Evolutionary conservation across 2,888 invertebrate genomes (phyloP), one percentile per base, ranked within the genome.

Genomic region (Alcis repandata): DNA sequence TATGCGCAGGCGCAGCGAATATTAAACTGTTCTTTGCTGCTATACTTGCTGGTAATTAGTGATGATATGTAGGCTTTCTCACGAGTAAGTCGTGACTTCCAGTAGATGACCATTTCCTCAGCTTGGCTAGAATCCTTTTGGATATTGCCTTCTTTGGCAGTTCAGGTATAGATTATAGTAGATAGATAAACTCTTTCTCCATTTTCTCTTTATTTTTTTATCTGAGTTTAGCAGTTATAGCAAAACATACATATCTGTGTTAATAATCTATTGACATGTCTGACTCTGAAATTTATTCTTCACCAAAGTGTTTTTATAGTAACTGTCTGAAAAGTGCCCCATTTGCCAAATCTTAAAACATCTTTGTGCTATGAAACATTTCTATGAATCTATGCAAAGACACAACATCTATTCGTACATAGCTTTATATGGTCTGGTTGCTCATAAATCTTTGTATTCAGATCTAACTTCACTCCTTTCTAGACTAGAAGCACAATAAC

Each of bases 1-100:
- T 63, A 43, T 57, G 57, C 57, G 46, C 51, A 36, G 41, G 54
- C 51, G 67, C 63, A 43, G 52, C 56, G 67, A 67, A 58, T 67
- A 57, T 46, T 57, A 63, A 67, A 13, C 48, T 48, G 22, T 46
- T 41, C 51, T 53, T 19, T 46, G 59, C 15, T 27, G 56, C 15
- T 54, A 33, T 41, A 46, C 41, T 57, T 60, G 57, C 57, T 45
- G 22, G 58, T 62, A 67, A 67, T 67, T 67, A 67, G 59, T 57
- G 52, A 52, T 27, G 22, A 41, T 43, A 8, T 57, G 60, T 63
- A 33, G 59, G 40, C 63, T 57, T 67, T 63, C 67, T 52, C 67
- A 63, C 60, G 67, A 32, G 32, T 45, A 20, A 33, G 27, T 22
- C 15, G 52, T 40, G 20, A 8, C 52, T 53, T 48, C 27, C 48